A percentile compares a stretch with the other conserved stretches of the same genome.
Conservation (phyloP, 2,888 invertebrate species). For the Mythimna albipuncta region DNA sequence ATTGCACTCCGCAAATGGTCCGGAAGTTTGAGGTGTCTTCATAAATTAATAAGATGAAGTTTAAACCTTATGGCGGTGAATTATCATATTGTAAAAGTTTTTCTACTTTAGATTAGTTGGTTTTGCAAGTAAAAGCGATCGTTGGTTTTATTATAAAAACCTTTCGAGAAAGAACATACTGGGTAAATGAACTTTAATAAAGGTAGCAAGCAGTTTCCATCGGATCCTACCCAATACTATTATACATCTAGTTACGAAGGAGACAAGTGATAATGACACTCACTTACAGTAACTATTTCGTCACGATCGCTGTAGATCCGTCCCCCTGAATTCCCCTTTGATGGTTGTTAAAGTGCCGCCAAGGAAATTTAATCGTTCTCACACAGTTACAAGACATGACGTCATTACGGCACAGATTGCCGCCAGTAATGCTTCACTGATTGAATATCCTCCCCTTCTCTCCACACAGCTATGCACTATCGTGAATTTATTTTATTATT, state of each 20-base stretch:
- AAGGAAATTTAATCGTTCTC: constrained; percentile 54
- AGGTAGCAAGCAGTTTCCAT: not conserved
- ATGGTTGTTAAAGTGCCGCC: constrained; percentile 41
- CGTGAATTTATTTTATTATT: constrained; percentile 46
- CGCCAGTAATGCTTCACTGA: constrained; percentile 40
- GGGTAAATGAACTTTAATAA: not conserved
- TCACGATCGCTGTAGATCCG: constrained; percentile 37
- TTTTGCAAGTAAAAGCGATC: not conserved
- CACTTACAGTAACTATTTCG: constrained; percentile 37
- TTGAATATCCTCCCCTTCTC: constrained; percentile 42
- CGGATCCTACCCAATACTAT: not conserved
- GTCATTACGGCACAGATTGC: constrained; percentile 50
- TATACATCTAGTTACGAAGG: constrained; percentile 10
- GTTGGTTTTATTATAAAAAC: not conserved
- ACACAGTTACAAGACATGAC: constrained; percentile 35
- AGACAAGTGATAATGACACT: constrained; percentile 38
- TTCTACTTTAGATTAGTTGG: not conserved
- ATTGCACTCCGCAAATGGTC: not conserved
- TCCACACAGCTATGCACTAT: constrained; percentile 29
- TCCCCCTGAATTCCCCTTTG: constrained; percentile 44
- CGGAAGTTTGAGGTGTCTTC: not conserved
- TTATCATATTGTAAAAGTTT: not conserved
- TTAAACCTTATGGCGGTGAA: not conserved
- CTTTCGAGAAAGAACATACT: not conserved
- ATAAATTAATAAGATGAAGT: constrained; percentile 5